Evolutionary conservation across 2,888 invertebrate genomes (phyloP).

Genomic region (Sinohyriopsis cumingii): DNA sequence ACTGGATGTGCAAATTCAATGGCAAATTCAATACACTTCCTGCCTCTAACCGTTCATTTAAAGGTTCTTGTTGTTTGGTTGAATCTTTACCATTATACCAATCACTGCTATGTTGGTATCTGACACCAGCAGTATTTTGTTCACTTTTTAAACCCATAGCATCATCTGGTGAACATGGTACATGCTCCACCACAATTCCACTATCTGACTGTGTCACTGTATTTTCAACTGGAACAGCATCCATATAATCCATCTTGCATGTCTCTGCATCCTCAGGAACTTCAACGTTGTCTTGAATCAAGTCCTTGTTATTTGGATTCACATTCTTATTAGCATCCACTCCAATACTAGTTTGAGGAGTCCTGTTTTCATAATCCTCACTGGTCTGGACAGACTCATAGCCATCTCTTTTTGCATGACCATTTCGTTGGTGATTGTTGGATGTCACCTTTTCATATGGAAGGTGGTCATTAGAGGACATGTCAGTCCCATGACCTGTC

Average conservation of each 20-base stretch:
- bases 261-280: background rate
- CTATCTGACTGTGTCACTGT: slow-evolving; percentile 56
- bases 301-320: slow-evolving; percentile 10
- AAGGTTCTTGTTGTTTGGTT: background rate
- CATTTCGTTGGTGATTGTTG: slow-evolving; percentile 22
- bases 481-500: slow-evolving; percentile 39
- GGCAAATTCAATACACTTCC: slow-evolving; percentile 8
- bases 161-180: background rate
- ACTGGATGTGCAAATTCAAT: slow-evolving; percentile 8
- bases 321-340: slow-evolving; percentile 4
- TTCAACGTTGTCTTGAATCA: slow-evolving; percentile 4
- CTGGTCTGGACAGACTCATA: slow-evolving; percentile 40
- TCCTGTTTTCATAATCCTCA: slow-evolving; percentile 24
- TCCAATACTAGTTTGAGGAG: background rate
- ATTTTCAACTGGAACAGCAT: slow-evolving; percentile 13
- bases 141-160: background rate
- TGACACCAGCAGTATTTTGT: background rate
- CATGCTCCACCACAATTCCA: slow-evolving; percentile 42
- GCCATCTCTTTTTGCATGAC: slow-evolving; percentile 28
- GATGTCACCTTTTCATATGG: slow-evolving; percentile 27
- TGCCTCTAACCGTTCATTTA: background rate
- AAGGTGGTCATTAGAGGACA: slow-evolving; percentile 33
- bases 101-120: background rate
- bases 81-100: background rate
- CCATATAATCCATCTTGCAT: slow-evolving; percentile 8